A percentile compares a stretch with the other conserved stretches of the same genome.
phyloP scores from a whole-genome alignment of 2,888 invertebrate species.

The Lathronympha strigana region DNA sequence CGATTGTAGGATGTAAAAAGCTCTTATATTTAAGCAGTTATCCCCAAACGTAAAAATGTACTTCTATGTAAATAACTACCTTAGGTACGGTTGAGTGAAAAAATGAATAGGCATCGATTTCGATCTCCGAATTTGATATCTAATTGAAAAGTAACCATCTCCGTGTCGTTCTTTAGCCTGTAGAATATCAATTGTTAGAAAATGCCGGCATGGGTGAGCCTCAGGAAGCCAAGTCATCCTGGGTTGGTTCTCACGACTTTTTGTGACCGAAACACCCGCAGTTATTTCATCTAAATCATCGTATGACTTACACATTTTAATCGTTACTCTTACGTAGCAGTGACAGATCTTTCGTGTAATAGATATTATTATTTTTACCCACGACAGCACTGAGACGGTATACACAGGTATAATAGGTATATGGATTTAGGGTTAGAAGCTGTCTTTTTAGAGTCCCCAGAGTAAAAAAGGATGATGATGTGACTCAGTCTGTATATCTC shows the following conservation, averaged over 20 bases:
- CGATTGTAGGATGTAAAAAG: no score
- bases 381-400: no score
- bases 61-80: no score
- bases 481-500: no score
- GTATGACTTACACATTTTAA: slow-evolving; percentile 64
- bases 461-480: no score
- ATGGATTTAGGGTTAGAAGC: no score
- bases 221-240: slow-evolving; percentile 51
- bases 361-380: slow-evolving; percentile 21
- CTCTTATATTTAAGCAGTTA: no score
- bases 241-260: slow-evolving; percentile 72
- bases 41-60: no score
- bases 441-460: no score
- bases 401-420: no score
- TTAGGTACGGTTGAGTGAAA: neutral
- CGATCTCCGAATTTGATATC: slow-evolving; percentile 62
- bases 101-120: slow-evolving; percentile 19
- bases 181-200: slow-evolving; percentile 53
- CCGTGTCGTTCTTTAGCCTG: slow-evolving; percentile 57
- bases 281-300: slow-evolving; percentile 66
- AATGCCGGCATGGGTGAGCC: slow-evolving; percentile 48
- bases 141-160: slow-evolving; percentile 64
- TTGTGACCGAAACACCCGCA: slow-evolving; percentile 66
- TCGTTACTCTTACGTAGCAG: slow-evolving; percentile 50
- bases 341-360: slow-evolving; percentile 28